Evolutionary conservation across 2,113 vertebrate species (phyloP).

Genomic region (Paradoxurus hermaphroditus): DNA sequence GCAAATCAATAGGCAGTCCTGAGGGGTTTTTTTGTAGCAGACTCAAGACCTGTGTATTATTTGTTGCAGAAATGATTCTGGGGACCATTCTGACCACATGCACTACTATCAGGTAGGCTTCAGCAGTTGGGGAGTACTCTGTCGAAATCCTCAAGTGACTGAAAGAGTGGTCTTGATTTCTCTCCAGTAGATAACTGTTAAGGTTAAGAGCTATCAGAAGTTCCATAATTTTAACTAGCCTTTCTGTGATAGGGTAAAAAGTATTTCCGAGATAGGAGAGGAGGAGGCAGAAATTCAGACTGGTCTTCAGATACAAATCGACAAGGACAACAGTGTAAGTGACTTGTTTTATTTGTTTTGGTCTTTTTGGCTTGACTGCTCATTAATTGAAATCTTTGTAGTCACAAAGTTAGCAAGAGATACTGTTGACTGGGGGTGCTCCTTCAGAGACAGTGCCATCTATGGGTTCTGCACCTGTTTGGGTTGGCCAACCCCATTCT

Average conservation of each 20-base stretch:
- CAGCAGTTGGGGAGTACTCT: background rate
- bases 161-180: slow-evolving; percentile 47
- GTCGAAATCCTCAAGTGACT: slow-evolving; percentile 20
- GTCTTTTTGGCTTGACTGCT: background rate
- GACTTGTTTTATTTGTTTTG: background rate
- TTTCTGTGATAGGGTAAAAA: slow-evolving; percentile 84
- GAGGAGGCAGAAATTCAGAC: slow-evolving; percentile 82
- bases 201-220: background rate
- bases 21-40: background rate
- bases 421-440: background rate
- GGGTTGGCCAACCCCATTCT: background rate
- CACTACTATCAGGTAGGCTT: slow-evolving; percentile 83
- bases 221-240: slow-evolving; percentile 71
- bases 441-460: background rate
- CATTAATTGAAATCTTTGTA: background rate
- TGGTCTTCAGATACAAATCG: slow-evolving; percentile 74
- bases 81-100: slow-evolving; percentile 82
- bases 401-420: background rate
- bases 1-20: background rate
- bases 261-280: slow-evolving; percentile 84
- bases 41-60: slow-evolving; percentile 39
- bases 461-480: background rate
- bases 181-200: background rate
- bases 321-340: slow-evolving; percentile 77
- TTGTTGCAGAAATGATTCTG: slow-evolving; percentile 84